A percentile compares a stretch with the other conserved stretches of the same genome.
Evolutionary conservation across 2,888 invertebrate genomes (phyloP).

Genomic region (Limnephilus rhombicus): DNA sequence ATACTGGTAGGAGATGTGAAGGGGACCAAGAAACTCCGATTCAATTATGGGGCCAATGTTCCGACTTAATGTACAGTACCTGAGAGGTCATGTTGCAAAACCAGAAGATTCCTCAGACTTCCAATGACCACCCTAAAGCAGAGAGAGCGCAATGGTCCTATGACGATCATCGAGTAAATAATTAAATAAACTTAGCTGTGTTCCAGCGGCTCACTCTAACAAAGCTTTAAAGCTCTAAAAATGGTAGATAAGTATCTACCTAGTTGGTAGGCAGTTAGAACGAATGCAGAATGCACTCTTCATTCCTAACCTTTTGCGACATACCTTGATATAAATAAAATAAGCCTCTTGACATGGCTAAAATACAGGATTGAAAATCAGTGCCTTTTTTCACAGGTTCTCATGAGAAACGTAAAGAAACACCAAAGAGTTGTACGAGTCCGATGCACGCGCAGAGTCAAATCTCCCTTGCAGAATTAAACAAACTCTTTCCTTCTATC

Average conservation of each 20-base stretch:
- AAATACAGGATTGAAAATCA: background rate
- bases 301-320: background rate
- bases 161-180: background rate
- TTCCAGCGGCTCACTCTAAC: background rate
- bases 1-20: no score
- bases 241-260: background rate
- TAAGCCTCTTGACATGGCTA: background rate
- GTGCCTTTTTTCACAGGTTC: slow-evolving; percentile 57
- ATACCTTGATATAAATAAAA: background rate
- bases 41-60: no score
- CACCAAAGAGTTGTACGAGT: slow-evolving; percentile 45
- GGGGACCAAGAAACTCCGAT: no score
- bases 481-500: background rate
- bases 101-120: background rate
- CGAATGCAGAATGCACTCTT: background rate
- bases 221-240: background rate
- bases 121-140: background rate
- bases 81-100: background rate
- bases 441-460: slow-evolving; percentile 10
- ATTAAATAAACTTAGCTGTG: background rate
- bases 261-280: background rate
- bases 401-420: slow-evolving; percentile 57
- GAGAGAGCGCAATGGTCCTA: background rate
- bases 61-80: background rate
- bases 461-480: background rate